Conservation (phyloP, 2,888 invertebrate species). For the Hanleya hanleyi region DNA sequence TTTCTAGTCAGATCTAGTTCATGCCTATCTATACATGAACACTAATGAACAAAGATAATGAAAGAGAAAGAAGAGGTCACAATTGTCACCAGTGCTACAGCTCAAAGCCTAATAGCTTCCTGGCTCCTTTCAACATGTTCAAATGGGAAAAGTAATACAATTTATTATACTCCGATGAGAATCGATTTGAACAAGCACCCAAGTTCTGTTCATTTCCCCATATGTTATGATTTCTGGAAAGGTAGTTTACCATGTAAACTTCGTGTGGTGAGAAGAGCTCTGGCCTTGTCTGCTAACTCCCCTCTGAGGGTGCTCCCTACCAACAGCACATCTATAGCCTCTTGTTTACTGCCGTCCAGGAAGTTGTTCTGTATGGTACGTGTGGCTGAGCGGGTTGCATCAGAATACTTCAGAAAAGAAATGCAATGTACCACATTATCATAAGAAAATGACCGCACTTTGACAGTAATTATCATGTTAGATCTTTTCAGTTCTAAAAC, state of each 20-base stretch:
- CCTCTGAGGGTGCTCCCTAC: slow-evolving; percentile 93
- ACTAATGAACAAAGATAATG: no score
- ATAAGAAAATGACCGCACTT: neutral
- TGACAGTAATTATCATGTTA: neutral
- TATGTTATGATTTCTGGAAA: neutral
- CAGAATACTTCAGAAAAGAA: slow-evolving; percentile 82
- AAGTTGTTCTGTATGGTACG: slow-evolving; percentile 99
- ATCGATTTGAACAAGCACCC: no score
- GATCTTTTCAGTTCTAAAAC: no score
- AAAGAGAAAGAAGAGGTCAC: no score
- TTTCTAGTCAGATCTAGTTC: no score
- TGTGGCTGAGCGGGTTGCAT: slow-evolving; percentile 97
- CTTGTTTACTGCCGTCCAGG: slow-evolving; percentile 91
- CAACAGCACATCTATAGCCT: slow-evolving; percentile 96
- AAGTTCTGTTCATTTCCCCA: no score
- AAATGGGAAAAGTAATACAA: slow-evolving; percentile 13
- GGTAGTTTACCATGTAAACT: slow-evolving; percentile 61
- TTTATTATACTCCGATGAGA: no score
- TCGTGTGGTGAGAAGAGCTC: slow-evolving; percentile 74
- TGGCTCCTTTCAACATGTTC: no score
- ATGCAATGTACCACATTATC: neutral
- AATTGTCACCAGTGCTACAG: no score
- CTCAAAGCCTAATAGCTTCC: no score
- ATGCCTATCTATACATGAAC: no score
- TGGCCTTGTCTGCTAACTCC: slow-evolving; percentile 92